Base-by-base conservation (phyloP, 2,797 vertebrate species). In the Cebuella pygmaea region DNA sequence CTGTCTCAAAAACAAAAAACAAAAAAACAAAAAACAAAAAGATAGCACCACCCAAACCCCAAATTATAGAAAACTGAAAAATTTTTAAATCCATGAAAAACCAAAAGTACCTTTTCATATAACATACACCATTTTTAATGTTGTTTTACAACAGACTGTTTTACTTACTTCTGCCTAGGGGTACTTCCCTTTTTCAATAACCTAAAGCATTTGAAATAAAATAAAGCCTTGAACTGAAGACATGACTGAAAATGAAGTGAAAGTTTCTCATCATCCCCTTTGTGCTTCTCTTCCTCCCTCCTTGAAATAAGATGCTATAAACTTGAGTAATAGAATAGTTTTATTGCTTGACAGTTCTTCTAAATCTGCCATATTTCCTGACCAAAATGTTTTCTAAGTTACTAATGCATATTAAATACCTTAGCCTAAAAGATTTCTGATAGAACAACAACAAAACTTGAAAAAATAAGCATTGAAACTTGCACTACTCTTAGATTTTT, bases 311-410 rank as follows among this genome's bases (percentile, higher is more conserved):
- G 27, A 85, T 22, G 75, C 22, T 39, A 4, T 41, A 84, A 85
- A 95, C 79, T 5, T 59, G 22, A 93, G 24, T 72, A 88, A 87
- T 17, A 81, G 59, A 95, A 95, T 86, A n/a, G 13, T 52, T 78
- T 81, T 81, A 81, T 39, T 93, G 96, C 64, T 81, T 12, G 19
- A 12, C 8, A 87, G 83, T 79, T 89, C 41, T 46, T 72, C 64
- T 76, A 94, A 80, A 55, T 88, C 39, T 81, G 33, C 17, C 26
- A 55, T 24, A 93, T 76, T 90, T 97, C 41, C 52, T 95, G 22
- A 87, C 17, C 96, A 82, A 94, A 78, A 78, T 85, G 30, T 81
- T 96, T 96, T n/a, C 55, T 84, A 48, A 48, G 70, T 81, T 90
- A 94, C 4, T 74, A 82, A 33, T 79, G 6, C 9, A 0, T 79